Evolutionary conservation across 2,888 invertebrate genomes (phyloP), one percentile per base, ranked within the genome.

Genomic region (Uropetala carovei): DNA sequence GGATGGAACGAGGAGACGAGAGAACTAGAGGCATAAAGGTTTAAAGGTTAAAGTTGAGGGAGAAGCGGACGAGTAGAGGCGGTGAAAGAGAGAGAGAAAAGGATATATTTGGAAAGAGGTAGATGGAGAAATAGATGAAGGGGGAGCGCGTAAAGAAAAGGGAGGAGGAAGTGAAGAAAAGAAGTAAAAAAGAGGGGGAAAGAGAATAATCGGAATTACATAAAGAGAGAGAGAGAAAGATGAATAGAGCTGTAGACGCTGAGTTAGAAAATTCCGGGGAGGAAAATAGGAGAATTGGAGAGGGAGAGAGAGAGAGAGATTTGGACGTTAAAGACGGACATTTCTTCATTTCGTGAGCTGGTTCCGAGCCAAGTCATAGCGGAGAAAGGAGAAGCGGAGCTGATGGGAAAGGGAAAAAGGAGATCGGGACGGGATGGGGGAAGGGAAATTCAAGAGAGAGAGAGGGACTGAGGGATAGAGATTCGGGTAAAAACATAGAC

Each of bases 311-410:
- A 18, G 86, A 30, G 22, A 22, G 5, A 22, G n/a, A n/a, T n/a
- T n/a, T 8, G 75, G 27, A 43, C 3, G 43, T 5, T 5, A 43
- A n/a, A 43, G 56, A 89, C 64, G 64, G 64, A 43, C 89, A 89
- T 64, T 89, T 89, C 89, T 89, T 89, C 89, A 89, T 89, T 89
- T 89, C 56, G 89, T 14, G 89, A 59, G 89, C 58, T 86, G 60
- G 86, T 56, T 27, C 22, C 27, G 86, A 86, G 27, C 86, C 86
- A 89, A 64, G 89, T 89, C 89, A 89, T 43, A 43, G 43, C 43
- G 30, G 30, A 43, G 56, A 64, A 43, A 89, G 59, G 27, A 86
- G 60, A 64, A 89, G 43, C 9, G 59, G n/a, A 89, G 89, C 64
- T 22, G 43, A 64, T 89, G 89, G 89, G 30, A 16, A 83, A 18